A percentile compares a stretch with the other conserved stretches of the same genome.
phyloP scores from a whole-genome alignment of 2,797 vertebrate species.

The Poecilia velifera region DNA sequence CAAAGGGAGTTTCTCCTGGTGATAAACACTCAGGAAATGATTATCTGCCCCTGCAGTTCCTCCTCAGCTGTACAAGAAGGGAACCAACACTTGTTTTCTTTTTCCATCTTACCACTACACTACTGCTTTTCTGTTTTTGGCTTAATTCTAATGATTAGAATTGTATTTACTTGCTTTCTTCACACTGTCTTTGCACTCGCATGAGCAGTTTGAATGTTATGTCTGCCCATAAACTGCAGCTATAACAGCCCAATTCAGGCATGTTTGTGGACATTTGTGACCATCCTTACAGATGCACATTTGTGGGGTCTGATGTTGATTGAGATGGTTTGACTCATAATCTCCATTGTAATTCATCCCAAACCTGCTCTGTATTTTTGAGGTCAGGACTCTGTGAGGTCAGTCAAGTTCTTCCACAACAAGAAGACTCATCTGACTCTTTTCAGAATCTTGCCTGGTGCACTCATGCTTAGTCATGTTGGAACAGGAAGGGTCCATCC shows the following conservation, averaged over 20 bases:
- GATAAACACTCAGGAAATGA: constrained; percentile 38
- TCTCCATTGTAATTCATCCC: not conserved
- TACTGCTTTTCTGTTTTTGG: not conserved
- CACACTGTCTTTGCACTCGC: not conserved
- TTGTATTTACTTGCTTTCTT: not conserved
- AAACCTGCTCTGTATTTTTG: not conserved
- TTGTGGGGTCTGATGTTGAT: not conserved
- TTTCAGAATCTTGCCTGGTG: not conserved
- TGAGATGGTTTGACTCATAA: not conserved
- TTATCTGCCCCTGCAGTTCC: constrained; percentile 27
- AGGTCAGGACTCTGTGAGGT: constrained; percentile 1
- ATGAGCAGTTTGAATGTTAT: not conserved
- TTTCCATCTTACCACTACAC: constrained; percentile 4
- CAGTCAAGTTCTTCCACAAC: not conserved
- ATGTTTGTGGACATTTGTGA: not conserved
- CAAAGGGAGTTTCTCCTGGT: constrained; percentile 12
- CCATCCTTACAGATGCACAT: not conserved
- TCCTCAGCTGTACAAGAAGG: constrained; percentile 5
- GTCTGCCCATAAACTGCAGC: not conserved
- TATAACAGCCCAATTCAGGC: not conserved
- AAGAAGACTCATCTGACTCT: not conserved
- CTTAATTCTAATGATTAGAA: not conserved
- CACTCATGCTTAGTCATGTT: not conserved
- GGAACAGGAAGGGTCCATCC: not conserved
- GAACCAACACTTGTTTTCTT: constrained; percentile 1